These are phyloP conservation scores for Tetramorium bicarinatum DNA, from an alignment of 2,888 invertebrate species.

Conservation along the genomic window DNA sequence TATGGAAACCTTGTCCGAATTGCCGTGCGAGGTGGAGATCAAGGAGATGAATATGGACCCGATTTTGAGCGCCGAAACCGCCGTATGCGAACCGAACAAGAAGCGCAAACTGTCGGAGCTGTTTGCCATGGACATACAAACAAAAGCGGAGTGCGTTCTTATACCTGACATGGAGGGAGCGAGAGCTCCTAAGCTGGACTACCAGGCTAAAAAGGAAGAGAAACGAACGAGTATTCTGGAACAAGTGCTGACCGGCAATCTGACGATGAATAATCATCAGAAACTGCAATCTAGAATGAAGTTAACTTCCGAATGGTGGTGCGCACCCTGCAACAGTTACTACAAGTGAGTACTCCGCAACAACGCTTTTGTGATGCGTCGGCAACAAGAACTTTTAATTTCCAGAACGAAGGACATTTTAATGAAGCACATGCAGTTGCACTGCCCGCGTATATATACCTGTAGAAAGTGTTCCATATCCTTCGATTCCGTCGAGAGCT, in stretches of 20 bases:
- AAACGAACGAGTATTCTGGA: conserved; percentile 81
- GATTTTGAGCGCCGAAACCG: conserved; percentile 56
- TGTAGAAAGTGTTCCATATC: conserved; percentile 80
- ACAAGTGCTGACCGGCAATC: conserved; percentile 80
- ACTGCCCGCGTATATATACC: conserved; percentile 80
- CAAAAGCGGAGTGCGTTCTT: conserved; percentile 3
- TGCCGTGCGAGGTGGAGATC: conserved; percentile 82
- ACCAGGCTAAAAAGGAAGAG: conserved; percentile 65
- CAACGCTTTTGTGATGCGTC: not conserved
- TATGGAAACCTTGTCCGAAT: conserved; percentile 77
- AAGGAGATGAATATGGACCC: conserved; percentile 74
- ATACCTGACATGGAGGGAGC: conserved; percentile 35
- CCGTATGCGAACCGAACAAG: conserved; percentile 37
- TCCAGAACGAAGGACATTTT: conserved; percentile 79
- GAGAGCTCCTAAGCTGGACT: conserved; percentile 42
- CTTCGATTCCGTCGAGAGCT: conserved; percentile 79
- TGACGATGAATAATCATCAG: conserved; percentile 80
- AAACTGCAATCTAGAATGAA: conserved; percentile 72
- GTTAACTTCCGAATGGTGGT: conserved; percentile 81
- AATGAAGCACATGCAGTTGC: conserved; percentile 80
- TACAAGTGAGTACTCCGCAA: conserved; percentile 75
- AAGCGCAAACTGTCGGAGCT: conserved; percentile 38
- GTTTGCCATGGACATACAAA: conserved; percentile 10
- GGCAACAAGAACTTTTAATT: conserved; percentile 2
- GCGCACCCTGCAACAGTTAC: conserved; percentile 83